Evolutionary conservation across 2,113 vertebrate species (phyloP), one percentile per base, ranked within the genome.

Genomic region (Ictalurus punctatus): DNA sequence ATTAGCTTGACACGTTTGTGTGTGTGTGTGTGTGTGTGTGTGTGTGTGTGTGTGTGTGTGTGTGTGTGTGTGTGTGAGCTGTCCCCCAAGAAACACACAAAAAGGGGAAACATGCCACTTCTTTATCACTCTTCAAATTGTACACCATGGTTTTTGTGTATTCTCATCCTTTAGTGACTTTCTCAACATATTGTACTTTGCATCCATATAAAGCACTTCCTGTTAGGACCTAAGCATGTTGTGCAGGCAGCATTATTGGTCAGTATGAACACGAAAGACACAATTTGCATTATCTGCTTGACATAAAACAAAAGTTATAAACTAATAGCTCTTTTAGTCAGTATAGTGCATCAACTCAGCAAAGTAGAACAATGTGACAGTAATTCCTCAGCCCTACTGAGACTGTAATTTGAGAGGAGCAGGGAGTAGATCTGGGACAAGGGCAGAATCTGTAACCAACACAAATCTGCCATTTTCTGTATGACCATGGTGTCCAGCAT

Each of bases 21-120:
- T 10, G 71, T 37, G 23, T 79, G 76, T 76, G 73, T 76, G 37
- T 40, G 73, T 37, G 71, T 44, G 40, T 44, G 40, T 78, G 74
- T 78, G 74, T 78, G 40, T 44, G 74, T 25, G 73, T 76, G 73
- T 48, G 40, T 44, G 71, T 74, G 73, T 74, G 37, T 40, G 73
- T 37, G 71, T 34, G 69, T 73, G 69, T 73, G 71, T 21, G 6
- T 9, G 34, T 37, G 10, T 79, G 76, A 13, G 19, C 9, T 52
- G 7, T 79, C 12, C 48, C 1, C 6, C 14, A 80, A 54, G 78
- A 27, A 14, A 80, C 48, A n/a, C 25, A 56, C 27, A 80, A 80
- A n/a, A 8, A 80, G 17, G 6, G 48, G 48, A 81, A 81, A 19
- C 14, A 19, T 30, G n/a, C 6, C 12, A 52, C 23, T 52, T 52